Evolutionary conservation across 1,140 invertebrate genomes (phyloP), one percentile per base, ranked within the genome.

Genomic region (Eubasilissa regina): DNA sequence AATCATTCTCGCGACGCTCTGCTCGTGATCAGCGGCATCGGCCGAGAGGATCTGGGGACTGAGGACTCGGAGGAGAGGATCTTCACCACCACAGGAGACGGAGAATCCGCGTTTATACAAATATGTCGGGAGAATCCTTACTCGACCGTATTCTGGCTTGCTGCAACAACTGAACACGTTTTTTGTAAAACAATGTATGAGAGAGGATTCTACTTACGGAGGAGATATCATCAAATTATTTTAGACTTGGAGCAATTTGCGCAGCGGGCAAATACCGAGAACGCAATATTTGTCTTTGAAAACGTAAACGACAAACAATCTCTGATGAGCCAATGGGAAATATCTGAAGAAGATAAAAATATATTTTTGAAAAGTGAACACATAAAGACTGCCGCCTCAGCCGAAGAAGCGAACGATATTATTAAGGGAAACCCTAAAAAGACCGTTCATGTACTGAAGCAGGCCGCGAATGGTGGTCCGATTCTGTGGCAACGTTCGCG

Each of bases 151-250:
- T 35, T 35, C 25, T 1, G 25, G 6, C 25, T 35, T 35, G 25
- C 25, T 6, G 25, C 6, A 35, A 3, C 25, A 35, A 6, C 25
- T 35, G 25, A 6, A 6, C 25, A n/a, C n/a, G n/a, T n/a, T n/a
- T n/a, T n/a, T n/a, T 66, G 25, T 25, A 35, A 66, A 17, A 13
- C 11, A 44, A 19, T 66, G 11, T 66, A 66, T 43, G 43, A 66
- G 7, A 66, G 43, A 66, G 62, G 11, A 13, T n/a, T n/a, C n/a
- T n/a, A n/a, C n/a, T n/a, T n/a, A n/a, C n/a, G n/a, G n/a, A n/a
- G n/a, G n/a, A n/a, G n/a, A 3, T 66, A 44, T 11, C 43, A n/a
- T 4, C 8, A 21, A 12, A 11, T 62, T 7, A 35, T 62, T 12
- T 0, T 62, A 0, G 21, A 62, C 21, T 19, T 9, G 4, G 25